Base-by-base conservation (phyloP, 2,797 vertebrate species). In the Adelosebastes latens region DNA sequence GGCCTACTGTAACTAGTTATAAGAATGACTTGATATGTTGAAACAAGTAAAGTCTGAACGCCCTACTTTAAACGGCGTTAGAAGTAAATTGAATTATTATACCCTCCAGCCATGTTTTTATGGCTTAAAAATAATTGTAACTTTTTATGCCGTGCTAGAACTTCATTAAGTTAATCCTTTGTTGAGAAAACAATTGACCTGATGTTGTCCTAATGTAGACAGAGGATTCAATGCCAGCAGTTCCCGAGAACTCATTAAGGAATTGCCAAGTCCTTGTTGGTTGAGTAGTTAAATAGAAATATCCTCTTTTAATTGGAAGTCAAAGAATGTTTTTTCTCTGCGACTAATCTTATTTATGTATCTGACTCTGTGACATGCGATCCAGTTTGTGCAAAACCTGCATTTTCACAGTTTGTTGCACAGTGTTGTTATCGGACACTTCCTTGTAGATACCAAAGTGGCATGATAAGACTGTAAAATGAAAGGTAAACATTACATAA, bases 201-300 rank as follows among this genome's bases (percentile, higher is more conserved):
- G 75, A 68, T 61, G 55, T 68, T 36, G 13, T 42, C 13, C 2
- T 42, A 74, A 22, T 74, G 58, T 22, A 13, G 27, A 3, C 24
- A 7, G 22, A 39, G 4, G 20, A 49, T 49, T 60, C n/a, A 6
- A n/a, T 4, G 2, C 6, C n/a, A 32, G 13, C 8, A 14, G 1
- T 69, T 74, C 62, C 42, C 56, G 11, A 46, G 10, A 56, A 52
- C 12, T 64, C 4, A 4, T 6, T 49, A 36, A 25, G 12, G 75
- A 83, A 59, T 83, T 69, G 18, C 52, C 8, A 1, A 5, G 16
- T 72, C 74, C 74, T 55, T 71, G 75, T 53, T 82, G 4, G 25
- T 32, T 49, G 11, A 24, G n/a, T 56, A 5, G 14, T 60, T 79
- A 6, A 80, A 24, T 22, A 42, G 36, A 83, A 68, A 55, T n/a